Percentiles rank a stretch among this genome's conserved stretches.
Evolutionary conservation across 2,888 invertebrate species (phyloP).

Genomic region (Plebejus anna): DNA sequence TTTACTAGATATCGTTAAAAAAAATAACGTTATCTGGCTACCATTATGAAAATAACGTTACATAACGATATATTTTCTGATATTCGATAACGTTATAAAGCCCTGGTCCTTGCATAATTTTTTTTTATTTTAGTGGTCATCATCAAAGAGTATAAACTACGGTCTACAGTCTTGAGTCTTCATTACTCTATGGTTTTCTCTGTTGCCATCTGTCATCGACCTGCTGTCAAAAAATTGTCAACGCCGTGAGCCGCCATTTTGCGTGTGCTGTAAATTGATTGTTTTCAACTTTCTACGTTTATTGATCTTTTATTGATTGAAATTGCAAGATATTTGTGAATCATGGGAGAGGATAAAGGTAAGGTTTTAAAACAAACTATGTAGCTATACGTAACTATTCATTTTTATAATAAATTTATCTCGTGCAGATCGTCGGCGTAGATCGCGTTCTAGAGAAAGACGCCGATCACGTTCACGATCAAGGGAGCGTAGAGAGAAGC

Average conservation of each 20-base stretch:
- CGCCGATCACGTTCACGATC: slow-evolving; percentile 80
- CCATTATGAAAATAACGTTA: too few species aligned
- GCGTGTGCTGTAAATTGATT: slow-evolving; percentile 45
- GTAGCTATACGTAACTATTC: neutral
- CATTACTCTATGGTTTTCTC: neutral
- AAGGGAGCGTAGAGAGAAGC: slow-evolving; percentile 74
- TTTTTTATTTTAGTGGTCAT: too few species aligned
- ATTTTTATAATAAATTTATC: slow-evolving; percentile 26
- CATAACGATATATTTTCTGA: too few species aligned
- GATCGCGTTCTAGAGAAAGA: slow-evolving; percentile 80
- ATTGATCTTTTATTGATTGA: slow-evolving; percentile 29
- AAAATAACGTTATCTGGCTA: too few species aligned
- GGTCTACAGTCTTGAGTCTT: too few species aligned
- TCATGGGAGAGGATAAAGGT: slow-evolving; percentile 81
- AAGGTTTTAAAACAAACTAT: slow-evolving; percentile 34
- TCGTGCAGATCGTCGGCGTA: slow-evolving; percentile 66
- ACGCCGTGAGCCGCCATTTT: slow-evolving; percentile 52
- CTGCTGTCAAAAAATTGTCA: slow-evolving; percentile 3
- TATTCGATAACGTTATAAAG: too few species aligned
- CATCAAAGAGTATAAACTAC: too few species aligned
- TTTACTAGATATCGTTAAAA: too few species aligned
- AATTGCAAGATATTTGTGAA: slow-evolving; percentile 30
- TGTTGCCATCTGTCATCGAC: neutral
- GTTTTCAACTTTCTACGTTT: slow-evolving; percentile 37
- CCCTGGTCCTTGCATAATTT: too few species aligned